Evolutionary conservation across 2,888 invertebrate genomes (phyloP).

Genomic region (Temnothorax rugatulus): DNA sequence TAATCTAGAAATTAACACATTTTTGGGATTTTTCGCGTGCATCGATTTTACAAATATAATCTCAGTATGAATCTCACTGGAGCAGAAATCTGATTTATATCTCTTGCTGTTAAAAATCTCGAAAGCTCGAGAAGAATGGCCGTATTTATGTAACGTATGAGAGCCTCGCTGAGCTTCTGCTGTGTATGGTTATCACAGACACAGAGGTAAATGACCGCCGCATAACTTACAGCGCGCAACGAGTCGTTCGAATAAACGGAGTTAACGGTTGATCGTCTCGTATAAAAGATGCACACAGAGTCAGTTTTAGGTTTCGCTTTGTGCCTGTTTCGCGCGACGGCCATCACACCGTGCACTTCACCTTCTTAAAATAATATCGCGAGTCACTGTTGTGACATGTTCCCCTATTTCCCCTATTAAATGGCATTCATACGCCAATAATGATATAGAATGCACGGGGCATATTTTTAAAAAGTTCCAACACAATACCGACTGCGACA

Average conservation of each 20-base stretch:
- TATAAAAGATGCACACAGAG: constrained; percentile 27
- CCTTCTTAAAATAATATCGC: constrained; percentile 46
- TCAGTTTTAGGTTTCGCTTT: constrained; percentile 48
- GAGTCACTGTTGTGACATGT: constrained; percentile 44
- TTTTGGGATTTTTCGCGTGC: neutral
- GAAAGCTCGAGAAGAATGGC: neutral
- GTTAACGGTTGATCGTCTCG: constrained; percentile 59
- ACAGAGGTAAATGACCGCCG: constrained; percentile 45
- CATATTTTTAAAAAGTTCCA: constrained; percentile 5
- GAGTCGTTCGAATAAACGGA: constrained; percentile 40
- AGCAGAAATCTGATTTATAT: constrained; percentile 6
- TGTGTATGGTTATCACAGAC: constrained; percentile 36
- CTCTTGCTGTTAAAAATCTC: constrained; percentile 3
- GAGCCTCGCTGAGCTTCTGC: constrained; percentile 1
- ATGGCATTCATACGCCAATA: constrained; percentile 4
- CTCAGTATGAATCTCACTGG: neutral
- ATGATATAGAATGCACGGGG: constrained; percentile 1
- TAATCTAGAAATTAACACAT: neutral
- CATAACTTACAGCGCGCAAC: constrained; percentile 25
- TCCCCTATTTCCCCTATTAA: constrained; percentile 19
- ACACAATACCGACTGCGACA: neutral
- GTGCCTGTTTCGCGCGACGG: constrained; percentile 24
- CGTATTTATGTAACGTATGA: constrained; percentile 27
- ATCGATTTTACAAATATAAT: neutral
- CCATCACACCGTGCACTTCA: constrained; percentile 11